Base-by-base conservation (phyloP, 1,140 invertebrate species). In the Rhagoletis pomonella region DNA sequence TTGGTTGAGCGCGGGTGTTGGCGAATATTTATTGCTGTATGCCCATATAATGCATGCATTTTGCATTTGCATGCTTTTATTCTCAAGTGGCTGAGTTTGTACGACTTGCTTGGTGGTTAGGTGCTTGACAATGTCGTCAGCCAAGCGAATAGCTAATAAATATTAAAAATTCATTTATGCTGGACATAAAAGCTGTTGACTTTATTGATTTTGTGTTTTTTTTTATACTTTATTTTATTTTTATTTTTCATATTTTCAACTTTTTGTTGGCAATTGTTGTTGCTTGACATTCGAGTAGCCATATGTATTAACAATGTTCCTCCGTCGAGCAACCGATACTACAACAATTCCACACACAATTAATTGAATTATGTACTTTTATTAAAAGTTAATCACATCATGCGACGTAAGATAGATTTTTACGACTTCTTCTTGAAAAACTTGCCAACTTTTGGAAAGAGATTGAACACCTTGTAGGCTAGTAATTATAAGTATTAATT, bases 121-220 rank as follows among this genome's bases (percentile, higher is more conserved):
- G 50, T 81, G 73, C 73, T 81, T 81, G 73, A 81, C 17, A 81
- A 19, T 19, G 64, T 67, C 64, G 29, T 67, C 64, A 67, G 73
- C 50, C 73, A 29, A 55, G 47, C 47, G 42, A 55, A 55, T 81
- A 17, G 47, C 50, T 81, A 81, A 58, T 81, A 81, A 81, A 81
- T 81, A 81, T 81, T 81, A 81, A 81, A 55, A 81, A 81, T 58
- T 81, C 73, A 81, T 81, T 81, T 81, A 81, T 81, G 73, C 73
- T 81, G 73, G n/a, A 81, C 73, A 81, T 81, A 81, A 81, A 81
- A 81, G 73, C 50, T 29, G 73, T 81, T 81, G 73, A 81, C 73
- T 58, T 81, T 81, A 81, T 81, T 81, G 73, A 81, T 81, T 81
- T 10, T 47, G 67, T 42, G 14, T 17, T 62, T 29, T 39, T 42